Base-by-base conservation (phyloP, 2,888 invertebrate species). In the Brenthis daphne region DNA sequence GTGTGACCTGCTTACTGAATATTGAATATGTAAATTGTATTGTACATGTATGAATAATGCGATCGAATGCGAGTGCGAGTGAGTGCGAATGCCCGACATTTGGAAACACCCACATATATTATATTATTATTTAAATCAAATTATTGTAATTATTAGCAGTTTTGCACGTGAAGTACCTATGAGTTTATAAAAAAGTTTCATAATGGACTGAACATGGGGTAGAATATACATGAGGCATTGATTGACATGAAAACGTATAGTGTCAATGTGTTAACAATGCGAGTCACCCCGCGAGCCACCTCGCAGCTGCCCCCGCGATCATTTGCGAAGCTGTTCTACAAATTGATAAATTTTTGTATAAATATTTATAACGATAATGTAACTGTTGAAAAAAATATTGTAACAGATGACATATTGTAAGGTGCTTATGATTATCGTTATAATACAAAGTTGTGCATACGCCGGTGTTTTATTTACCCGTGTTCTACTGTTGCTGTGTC, bases 371-470 rank as follows among this genome's bases (percentile, higher is more conserved):
- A 89, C 87, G 87, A 84, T 89, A 90, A 86, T 87, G 84, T 90
- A 89, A 91, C 86, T 90, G 92, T 92, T 92, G 86, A 88, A 84
- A 87, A 55, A 88, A 86, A 85, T 88, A 89, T 87, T 89, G 87
- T 91, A 91, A 90, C 88, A 90, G 88, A 90, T 83, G 87, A 91
- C 89, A 90, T 90, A 90, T 88, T 89, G 85, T 92, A 92, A 92
- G 92, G 92, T 92, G 92, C 92, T 92, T 92, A 90, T 90, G 88
- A 90, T 86, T 90, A 92, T 91, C 90, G 92, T 92, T 92, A 92
- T 90, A 91, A 91, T 92, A 92, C 90, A 92, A 92, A 90, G 90
- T 92, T 92, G 92, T 92, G 92, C 92, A 91, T 91, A 91, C 80
- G 81, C 64, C 12, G 11, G 58, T 70, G 75, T 79, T 79, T 79